phyloP scores from a whole-genome alignment of 2,888 invertebrate species.

The Oligia fasciuncula region DNA sequence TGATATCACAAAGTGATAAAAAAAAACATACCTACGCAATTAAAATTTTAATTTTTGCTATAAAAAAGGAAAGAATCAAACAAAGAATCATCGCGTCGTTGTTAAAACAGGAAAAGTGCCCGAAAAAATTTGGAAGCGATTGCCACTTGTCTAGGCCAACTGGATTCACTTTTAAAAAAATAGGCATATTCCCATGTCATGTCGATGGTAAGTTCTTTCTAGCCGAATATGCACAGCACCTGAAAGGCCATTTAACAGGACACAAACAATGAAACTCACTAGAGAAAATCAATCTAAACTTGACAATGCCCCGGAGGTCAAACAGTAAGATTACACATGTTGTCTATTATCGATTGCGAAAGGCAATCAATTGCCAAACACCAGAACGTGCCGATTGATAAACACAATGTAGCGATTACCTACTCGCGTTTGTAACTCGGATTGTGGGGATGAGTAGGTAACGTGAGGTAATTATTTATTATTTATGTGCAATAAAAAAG shows the following conservation, averaged over 20 bases:
- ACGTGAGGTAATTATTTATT: constrained; percentile 25
- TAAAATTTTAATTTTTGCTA: too few relatives aligned
- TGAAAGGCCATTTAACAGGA: background rate
- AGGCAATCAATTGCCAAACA: constrained; percentile 62
- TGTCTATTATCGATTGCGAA: constrained; percentile 58
- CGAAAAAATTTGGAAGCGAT: background rate
- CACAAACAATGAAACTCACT: constrained; percentile 9
- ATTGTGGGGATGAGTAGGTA: constrained; percentile 31
- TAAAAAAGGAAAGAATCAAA: too few relatives aligned
- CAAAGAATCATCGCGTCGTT: too few relatives aligned
- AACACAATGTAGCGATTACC: constrained; percentile 51
- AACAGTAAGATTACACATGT: constrained; percentile 52
- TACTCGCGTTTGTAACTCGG: constrained; percentile 24
- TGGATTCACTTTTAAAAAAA: background rate
- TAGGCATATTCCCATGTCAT: background rate
- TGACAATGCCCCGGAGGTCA: constrained; percentile 72
- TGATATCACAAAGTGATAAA: too few relatives aligned
- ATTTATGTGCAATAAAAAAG: background rate
- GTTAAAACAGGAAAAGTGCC: background rate
- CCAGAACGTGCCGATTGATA: constrained; percentile 58
- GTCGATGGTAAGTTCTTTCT: background rate
- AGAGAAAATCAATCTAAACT: constrained; percentile 59
- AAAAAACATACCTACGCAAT: too few relatives aligned
- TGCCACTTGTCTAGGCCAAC: background rate
- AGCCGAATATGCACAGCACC: background rate